Conservation (phyloP, 2,113 vertebrate genomes). For the Uropsilus gracilis region DNA sequence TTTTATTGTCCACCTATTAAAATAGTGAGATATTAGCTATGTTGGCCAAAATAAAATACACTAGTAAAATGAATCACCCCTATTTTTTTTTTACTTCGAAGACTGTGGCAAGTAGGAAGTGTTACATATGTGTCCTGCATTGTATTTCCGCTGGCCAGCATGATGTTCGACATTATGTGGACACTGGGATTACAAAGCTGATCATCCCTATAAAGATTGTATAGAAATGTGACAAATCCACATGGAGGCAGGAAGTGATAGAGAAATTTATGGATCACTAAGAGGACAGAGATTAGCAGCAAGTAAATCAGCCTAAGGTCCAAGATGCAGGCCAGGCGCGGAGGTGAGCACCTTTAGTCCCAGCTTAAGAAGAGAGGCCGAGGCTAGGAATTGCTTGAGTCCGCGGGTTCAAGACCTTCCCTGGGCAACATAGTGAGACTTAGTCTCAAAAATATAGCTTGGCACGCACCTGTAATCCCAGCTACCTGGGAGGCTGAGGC, state of each 20-base stretch:
- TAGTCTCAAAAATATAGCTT: no score
- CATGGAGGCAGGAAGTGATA: neutral
- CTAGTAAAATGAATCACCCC: neutral
- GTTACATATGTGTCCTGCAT: neutral
- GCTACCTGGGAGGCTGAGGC: no score
- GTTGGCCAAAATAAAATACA: neutral
- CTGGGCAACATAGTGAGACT: no score
- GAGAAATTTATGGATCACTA: neutral
- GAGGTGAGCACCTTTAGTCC: no score
- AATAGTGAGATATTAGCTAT: neutral
- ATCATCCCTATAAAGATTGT: neutral
- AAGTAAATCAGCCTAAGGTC: neutral
- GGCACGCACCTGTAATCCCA: no score
- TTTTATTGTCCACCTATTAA: neutral
- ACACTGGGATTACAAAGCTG: neutral
- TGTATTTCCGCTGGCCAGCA: neutral
- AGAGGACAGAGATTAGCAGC: neutral
- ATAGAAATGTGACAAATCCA: neutral
- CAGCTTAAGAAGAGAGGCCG: no score
- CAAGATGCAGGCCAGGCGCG: no score
- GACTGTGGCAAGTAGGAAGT: neutral
- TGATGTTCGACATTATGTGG: neutral
- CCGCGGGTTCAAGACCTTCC: no score
- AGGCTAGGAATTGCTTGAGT: no score
- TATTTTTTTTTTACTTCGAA: neutral